A percentile compares a stretch with the other conserved stretches of the same genome.
These are phyloP conservation scores for Streptopelia turtur DNA, from an alignment of 2,797 vertebrate genomes.

Conservation along the genomic window DNA sequence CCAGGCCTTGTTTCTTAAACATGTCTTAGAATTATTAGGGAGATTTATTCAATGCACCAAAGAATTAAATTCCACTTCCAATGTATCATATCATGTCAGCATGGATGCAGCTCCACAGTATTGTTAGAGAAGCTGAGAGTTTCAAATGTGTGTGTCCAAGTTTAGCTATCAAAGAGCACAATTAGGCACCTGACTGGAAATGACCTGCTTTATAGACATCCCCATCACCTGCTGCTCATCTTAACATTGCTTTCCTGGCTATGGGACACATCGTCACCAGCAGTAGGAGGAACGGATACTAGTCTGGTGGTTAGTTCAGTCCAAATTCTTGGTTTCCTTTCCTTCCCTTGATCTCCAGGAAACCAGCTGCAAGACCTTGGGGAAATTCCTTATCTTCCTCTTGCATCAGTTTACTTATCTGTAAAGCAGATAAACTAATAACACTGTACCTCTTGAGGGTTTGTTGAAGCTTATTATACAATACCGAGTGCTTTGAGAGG, in stretches of 20 bases:
- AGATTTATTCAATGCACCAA: neutral
- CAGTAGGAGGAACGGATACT: neutral
- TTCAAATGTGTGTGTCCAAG: neutral
- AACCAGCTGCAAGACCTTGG: constrained; percentile 22
- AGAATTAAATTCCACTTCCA: neutral
- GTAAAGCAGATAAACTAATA: constrained; percentile 30
- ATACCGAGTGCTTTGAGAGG: neutral
- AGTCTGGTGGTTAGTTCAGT: neutral
- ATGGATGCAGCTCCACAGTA: neutral
- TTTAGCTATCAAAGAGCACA: neutral
- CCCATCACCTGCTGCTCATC: neutral
- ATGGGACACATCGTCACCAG: neutral
- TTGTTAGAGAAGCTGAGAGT: neutral
- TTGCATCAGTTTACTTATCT: constrained; percentile 30
- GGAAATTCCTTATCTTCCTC: constrained; percentile 37
- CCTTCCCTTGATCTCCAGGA: constrained; percentile 6
- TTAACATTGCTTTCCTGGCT: neutral
- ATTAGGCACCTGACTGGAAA: neutral
- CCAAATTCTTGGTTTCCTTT: neutral
- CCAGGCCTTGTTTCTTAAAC: constrained; percentile 31
- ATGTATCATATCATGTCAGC: neutral
- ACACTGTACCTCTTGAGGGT: neutral
- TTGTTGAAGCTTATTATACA: constrained; percentile 9
- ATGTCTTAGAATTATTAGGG: neutral
- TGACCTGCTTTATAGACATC: neutral